Evolutionary conservation across 2,113 vertebrate genomes (phyloP).

Genomic region (Stomatorhinus ivindoensis): DNA sequence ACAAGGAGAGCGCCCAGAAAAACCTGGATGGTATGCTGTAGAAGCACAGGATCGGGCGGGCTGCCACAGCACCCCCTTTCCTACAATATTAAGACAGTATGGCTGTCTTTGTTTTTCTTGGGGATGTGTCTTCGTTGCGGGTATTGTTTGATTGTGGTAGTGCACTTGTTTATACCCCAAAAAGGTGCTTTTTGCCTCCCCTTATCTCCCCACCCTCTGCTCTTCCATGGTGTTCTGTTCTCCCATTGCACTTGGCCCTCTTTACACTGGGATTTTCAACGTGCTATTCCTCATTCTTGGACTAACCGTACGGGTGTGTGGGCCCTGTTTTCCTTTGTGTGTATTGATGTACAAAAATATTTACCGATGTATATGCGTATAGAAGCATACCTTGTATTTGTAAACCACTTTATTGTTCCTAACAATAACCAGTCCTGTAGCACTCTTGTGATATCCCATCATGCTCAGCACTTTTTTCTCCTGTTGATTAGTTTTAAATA

Average conservation of each 20-base stretch:
- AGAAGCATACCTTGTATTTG: slow-evolving; percentile 15
- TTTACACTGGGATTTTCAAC: not conserved
- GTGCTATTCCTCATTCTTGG: not conserved
- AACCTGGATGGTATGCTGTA: slow-evolving; percentile 90
- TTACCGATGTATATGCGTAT: slow-evolving; percentile 24
- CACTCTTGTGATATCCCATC: not conserved
- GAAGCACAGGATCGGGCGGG: not conserved
- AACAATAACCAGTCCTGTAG: not conserved
- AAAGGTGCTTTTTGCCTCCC: not conserved
- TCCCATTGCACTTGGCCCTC: not conserved
- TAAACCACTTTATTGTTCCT: not conserved
- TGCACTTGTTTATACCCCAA: not conserved
- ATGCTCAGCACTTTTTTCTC: not conserved
- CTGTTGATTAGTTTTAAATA: not conserved
- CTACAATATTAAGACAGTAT: not conserved
- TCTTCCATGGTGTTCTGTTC: slow-evolving; percentile 13
- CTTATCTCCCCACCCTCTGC: not conserved
- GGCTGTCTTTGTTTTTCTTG: not conserved
- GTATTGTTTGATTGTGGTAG: slow-evolving; percentile 7
- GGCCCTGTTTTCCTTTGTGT: slow-evolving; percentile 12
- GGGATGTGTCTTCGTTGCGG: not conserved
- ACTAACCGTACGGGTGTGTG: not conserved
- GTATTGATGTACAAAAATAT: slow-evolving; percentile 27
- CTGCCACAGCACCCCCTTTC: not conserved
- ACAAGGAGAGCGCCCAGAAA: slow-evolving; percentile 79